phyloP scores from a whole-genome alignment of 2,797 vertebrate genomes.

The Tolypeutes matacus region DNA sequence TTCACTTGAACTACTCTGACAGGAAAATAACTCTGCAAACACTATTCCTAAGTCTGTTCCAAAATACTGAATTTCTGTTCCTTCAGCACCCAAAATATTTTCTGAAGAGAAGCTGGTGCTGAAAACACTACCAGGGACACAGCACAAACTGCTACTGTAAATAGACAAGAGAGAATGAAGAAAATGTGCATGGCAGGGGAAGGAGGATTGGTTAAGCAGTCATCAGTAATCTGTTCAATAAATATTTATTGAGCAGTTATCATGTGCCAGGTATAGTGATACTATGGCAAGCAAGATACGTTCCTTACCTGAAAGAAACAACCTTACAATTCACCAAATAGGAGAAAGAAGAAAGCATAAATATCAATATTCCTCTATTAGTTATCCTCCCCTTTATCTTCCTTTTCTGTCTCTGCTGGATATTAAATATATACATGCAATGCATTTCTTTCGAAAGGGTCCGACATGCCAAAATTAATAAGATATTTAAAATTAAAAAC shows the following conservation, averaged over 20 bases:
- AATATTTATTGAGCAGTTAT: slow-evolving; percentile 49
- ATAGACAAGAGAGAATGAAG: not conserved
- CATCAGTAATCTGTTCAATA: not conserved
- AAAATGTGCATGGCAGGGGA: not conserved
- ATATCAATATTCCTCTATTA: not conserved
- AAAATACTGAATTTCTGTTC: not conserved
- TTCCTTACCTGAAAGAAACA: not conserved
- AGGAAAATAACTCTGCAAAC: not conserved
- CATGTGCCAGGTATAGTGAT: not conserved
- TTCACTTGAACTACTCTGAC: not conserved
- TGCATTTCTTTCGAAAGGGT: not conserved
- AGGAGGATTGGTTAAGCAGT: not conserved
- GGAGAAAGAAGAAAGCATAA: not conserved
- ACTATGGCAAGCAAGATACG: not conserved
- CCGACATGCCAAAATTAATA: not conserved
- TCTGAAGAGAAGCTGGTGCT: not conserved
- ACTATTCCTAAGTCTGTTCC: not conserved
- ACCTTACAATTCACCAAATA: not conserved
- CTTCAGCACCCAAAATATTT: not conserved
- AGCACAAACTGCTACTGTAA: not conserved
- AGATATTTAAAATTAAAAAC: slow-evolving; percentile 41
- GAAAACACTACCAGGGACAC: not conserved
- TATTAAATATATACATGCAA: not conserved
- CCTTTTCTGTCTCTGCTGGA: not conserved
- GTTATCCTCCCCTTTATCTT: not conserved